Base-by-base conservation (phyloP, 2,888 invertebrate species). In the Timema podura region DNA sequence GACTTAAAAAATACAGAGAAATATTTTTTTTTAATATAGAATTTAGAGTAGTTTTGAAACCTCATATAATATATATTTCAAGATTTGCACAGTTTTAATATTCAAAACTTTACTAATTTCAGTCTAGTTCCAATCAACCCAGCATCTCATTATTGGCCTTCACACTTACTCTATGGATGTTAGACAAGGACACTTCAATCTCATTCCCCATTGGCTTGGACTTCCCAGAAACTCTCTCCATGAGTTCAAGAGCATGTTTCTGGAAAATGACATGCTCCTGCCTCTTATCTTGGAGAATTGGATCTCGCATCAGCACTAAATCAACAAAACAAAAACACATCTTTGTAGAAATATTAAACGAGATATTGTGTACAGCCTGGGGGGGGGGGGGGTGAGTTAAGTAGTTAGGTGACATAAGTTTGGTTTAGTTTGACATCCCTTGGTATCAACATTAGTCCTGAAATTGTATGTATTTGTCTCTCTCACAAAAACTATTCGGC, bases 181-280 rank as follows among this genome's bases (percentile, higher is more conserved):
- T 95, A 44, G 92, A 91, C 13, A 96, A 83, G 0, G 96, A 95
- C 0, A 92, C 90, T 82, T 94, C 94, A 72, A 93, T 87, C 80
- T 94, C 92, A 47, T 88, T 88, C 44, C 85, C 85, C 76, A 89
- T 88, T 49, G 91, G 88, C 76, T 92, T 93, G n/a, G 91, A 88
- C 83, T 95, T 95, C 0, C 97, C 97, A 3, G 95, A 93, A 0
- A 98, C 91, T 0, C 92, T 84, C 80, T 96, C 96, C 72, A 99
- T 85, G 54, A 99, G 82, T 77, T 95, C 93, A 11, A 95, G 82
- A 0, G 96, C 97, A 80, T 96, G 94, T 78, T 94, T 95, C 81
- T 97, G 97, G 81, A 99, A 99, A 81, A 91, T 89, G 0, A 95
- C 93, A 82, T 99, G 98, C 77, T 98, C 97, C 75, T 92, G 91